Evolutionary conservation across 2,113 vertebrate genomes (phyloP).

Genomic region (Papio anubis): DNA sequence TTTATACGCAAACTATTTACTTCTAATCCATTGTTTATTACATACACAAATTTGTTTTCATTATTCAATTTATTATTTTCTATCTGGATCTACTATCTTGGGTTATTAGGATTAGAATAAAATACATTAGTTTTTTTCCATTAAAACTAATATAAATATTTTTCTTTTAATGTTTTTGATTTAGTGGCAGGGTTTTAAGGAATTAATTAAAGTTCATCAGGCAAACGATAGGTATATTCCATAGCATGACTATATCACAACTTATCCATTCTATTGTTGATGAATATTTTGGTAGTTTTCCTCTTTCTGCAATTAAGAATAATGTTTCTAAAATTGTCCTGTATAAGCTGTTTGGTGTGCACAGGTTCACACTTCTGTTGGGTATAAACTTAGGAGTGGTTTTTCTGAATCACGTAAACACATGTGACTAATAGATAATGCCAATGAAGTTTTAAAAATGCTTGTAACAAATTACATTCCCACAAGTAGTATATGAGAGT

Average conservation of each 20-base stretch:
- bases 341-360: neutral
- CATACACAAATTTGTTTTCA: neutral
- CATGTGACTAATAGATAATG: neutral
- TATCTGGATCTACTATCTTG: neutral
- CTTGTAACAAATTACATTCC: neutral
- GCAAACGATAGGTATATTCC: neutral
- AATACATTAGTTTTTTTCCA: neutral
- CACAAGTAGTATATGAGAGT: neutral
- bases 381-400: neutral
- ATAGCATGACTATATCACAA: neutral
- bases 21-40: conserved; percentile 1
- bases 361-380: neutral
- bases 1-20: neutral
- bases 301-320: neutral
- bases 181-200: neutral
- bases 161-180: conserved; percentile 21
- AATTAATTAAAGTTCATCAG: neutral
- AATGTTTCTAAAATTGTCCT: neutral
- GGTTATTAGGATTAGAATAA: neutral
- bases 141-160: neutral
- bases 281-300: conserved; percentile 7
- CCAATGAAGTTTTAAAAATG: neutral
- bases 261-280: neutral
- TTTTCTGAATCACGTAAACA: neutral
- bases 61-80: neutral